Evolutionary conservation across 2,797 vertebrate genomes (phyloP).

Genomic region (Oophaga sylvatica): DNA sequence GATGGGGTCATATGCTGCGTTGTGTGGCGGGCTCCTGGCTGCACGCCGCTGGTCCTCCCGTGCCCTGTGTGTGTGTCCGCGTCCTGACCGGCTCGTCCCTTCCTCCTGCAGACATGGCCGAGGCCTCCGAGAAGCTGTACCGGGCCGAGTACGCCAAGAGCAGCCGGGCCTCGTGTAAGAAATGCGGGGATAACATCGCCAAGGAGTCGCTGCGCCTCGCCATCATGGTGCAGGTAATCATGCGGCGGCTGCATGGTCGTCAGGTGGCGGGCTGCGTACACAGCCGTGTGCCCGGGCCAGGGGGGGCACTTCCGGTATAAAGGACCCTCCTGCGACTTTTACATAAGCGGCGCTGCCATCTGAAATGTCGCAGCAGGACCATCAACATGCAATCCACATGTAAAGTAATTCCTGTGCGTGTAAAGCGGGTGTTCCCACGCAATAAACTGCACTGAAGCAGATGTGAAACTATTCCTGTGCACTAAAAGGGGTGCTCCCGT

Average conservation of each 20-base stretch:
- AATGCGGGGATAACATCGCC: constrained; percentile 92
- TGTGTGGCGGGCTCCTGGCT: constrained; percentile 55
- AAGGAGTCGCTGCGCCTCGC: constrained; percentile 93
- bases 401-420: too few relatives aligned
- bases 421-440: too few relatives aligned
- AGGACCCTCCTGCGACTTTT: too few relatives aligned
- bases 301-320: neutral
- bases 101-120: constrained; percentile 79
- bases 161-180: constrained; percentile 93
- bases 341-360: too few relatives aligned
- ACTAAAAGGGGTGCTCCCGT: too few relatives aligned
- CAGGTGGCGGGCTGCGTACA: neutral
- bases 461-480: neutral
- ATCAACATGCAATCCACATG: too few relatives aligned
- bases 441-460: too few relatives aligned
- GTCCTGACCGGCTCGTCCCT: neutral
- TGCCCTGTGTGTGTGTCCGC: neutral
- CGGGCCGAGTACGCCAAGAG: constrained; percentile 94
- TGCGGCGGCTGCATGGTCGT: too few relatives aligned
- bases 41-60: neutral
- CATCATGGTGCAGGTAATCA: constrained; percentile 94
- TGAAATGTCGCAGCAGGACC: too few relatives aligned
- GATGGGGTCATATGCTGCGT: too few relatives aligned
- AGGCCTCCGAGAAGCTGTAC: constrained; percentile 87
- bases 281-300: too few relatives aligned